Base-by-base conservation (phyloP, 53 echinoderm and acorn worm species). In the Hippasteria phrygiana region DNA sequence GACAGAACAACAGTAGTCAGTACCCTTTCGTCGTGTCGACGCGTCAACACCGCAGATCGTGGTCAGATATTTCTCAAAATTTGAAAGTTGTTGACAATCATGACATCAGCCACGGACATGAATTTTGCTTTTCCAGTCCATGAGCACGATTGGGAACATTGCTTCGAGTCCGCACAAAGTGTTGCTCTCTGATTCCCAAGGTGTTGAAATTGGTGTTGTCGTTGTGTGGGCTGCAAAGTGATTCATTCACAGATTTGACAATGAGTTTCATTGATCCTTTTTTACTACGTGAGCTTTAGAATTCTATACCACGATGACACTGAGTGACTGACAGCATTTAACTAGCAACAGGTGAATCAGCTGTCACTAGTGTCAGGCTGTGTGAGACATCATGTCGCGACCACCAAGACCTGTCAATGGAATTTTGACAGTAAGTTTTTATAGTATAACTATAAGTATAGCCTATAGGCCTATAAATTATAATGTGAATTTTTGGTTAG, bases 381-480 rank as follows among this genome's bases (percentile, higher is more conserved):
- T 48, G 48, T 10, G n/a, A 26, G n/a, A 59, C n/a, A 31, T 35
- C 54, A 85, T 85, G 85, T 85, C 71, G 37, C 85, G 85, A 48
- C 18, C n/a, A n/a, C n/a, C 48, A 47, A 71, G 34, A 47, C 20
- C 85, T 12, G 26, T 85, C 28, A 85, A 85, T 69, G 85, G 85
- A 35, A 71, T 85, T 70, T 69, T 85, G 85, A 69, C 85, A 29
- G 85, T 85, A 64, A 70, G 85, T 85, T 75, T 73, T 73, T 27
- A 63, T 26, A 2, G 5, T 2, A 63, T 24, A 27, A 18, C 20
- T 5, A 16, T 5, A 48, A 48, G 48, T 13, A 29, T 34, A 67
- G 6, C 31, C 5, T 10, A 18, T 12, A 59, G 5, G 18, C 18
- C 18, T 67, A 29, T 29, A 67, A 33, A 67, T 29, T 9, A 67